Percentiles rank a stretch among this genome's conserved stretches.
phyloP scores from a whole-genome alignment of 2,888 invertebrate species.

The Augiades crinisus region DNA sequence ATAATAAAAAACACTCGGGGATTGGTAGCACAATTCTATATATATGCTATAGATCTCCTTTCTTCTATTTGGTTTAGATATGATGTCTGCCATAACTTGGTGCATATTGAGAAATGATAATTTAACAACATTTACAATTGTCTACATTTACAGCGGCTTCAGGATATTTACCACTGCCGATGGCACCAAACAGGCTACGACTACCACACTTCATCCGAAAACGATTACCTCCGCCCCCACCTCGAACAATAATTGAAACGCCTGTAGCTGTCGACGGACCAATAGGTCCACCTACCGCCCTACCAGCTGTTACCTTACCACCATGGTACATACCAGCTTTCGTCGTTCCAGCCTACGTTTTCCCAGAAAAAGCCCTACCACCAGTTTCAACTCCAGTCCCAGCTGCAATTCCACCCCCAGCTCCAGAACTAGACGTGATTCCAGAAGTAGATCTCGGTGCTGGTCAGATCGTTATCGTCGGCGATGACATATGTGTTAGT shows the following conservation, averaged over 20 bases:
- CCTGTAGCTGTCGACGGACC: not conserved
- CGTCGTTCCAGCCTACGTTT: slow-evolving; percentile 5
- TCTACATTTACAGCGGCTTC: slow-evolving; percentile 1
- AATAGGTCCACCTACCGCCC: not conserved
- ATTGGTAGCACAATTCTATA: no score
- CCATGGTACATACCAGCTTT: slow-evolving; percentile 11
- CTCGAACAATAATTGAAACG: not conserved
- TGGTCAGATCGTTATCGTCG: not conserved
- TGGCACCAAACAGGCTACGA: not conserved
- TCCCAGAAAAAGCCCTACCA: no score
- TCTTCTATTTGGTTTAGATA: no score
- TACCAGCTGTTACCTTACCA: not conserved
- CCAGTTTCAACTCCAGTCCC: no score
- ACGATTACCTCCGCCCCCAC: not conserved
- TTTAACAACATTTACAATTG: not conserved
- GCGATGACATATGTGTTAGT: slow-evolving; percentile 1
- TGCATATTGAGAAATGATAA: no score
- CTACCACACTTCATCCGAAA: no score
- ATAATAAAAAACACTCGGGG: no score
- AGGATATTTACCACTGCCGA: not conserved
- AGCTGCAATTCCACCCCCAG: no score
- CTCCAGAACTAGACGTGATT: no score
- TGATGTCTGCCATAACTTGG: no score
- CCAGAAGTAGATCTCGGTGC: not conserved
- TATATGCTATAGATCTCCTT: no score